Evolutionary conservation across 2,797 vertebrate species (phyloP), one percentile per base, ranked within the genome.

Genomic region (Macropodus opercularis): DNA sequence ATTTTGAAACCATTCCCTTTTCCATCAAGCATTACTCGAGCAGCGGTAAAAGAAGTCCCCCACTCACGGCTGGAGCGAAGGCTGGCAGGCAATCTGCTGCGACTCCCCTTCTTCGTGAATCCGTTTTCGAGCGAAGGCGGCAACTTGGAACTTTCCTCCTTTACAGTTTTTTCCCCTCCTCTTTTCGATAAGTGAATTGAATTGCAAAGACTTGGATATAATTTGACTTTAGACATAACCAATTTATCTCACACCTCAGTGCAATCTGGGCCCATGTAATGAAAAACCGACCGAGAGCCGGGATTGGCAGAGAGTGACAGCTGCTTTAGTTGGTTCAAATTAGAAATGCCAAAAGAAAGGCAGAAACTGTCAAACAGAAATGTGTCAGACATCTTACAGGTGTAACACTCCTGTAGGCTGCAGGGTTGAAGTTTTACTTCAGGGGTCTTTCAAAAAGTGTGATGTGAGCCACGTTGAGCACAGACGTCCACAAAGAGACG

Each of bases 161-260:
- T 62, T 68, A 65, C 56, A 38, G 17, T 60, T 63, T 63, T 63
- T 62, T 1, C 52, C 26, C 26, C 55, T 63, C 49, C 24, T 77
- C 47, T 83, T 85, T 86, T 44, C 47, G 6, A 87, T 87, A 80
- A 87, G 80, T 71, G 82, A 84, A 90, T 83, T 86, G 83, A 87
- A 90, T 88, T 74, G 87, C 78, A 85, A 84, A 83, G 83, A 78
- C 75, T 67, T 79, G 76, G 78, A 77, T 88, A 84, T 91, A 91
- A 91, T 92, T 91, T 87, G 83, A 92, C 87, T 91, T 86, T 83
- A 87, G 91, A 91, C 86, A 89, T 90, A 86, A 89, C 85, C 90
- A 89, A 92, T 92, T 90, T 90, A 86, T 88, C 72, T 73, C 80
- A 77, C 74, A 86, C 75, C 69, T 80, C 47, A 43, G 79, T 85